These are phyloP conservation scores for Bellardia bayeri DNA, from an alignment of 2,888 invertebrate species.

Conservation along the genomic window DNA sequence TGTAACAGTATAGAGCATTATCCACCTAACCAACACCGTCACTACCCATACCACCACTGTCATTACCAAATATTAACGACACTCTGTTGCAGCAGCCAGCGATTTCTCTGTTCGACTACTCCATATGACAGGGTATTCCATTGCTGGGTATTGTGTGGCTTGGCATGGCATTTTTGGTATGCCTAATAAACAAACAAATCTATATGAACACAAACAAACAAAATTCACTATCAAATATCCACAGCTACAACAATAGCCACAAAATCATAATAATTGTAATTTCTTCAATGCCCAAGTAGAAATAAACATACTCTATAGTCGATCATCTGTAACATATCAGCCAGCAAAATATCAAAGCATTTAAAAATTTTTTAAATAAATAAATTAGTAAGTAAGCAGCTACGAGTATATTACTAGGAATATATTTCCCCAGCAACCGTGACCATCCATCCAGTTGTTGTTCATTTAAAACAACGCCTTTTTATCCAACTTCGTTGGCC, in stretches of 20 bases:
- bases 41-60: not conserved
- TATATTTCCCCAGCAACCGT: too few species aligned
- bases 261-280: slow-evolving; percentile 70
- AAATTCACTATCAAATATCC: not conserved
- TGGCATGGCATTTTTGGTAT: slow-evolving; percentile 58
- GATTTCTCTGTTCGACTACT: slow-evolving; percentile 35
- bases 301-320: slow-evolving; percentile 13
- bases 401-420: too few species aligned
- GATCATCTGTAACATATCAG: not conserved
- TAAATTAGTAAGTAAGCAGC: too few species aligned
- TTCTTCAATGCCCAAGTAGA: slow-evolving; percentile 57
- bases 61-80: slow-evolving; percentile 27
- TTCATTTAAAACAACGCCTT: too few species aligned
- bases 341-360: too few species aligned
- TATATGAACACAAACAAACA: slow-evolving; percentile 50
- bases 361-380: too few species aligned
- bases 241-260: slow-evolving; percentile 12
- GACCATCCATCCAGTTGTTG: too few species aligned
- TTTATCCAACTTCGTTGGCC: too few species aligned
- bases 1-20: slow-evolving; percentile 34
- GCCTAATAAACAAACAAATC: slow-evolving; percentile 70
- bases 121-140: slow-evolving; percentile 31
- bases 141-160: slow-evolving; percentile 19
- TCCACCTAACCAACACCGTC: slow-evolving; percentile 25
- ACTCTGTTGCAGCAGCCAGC: slow-evolving; percentile 13